phyloP scores from a whole-genome alignment of 30 jellyfish, hydroid and myxozoan species.

The Turritopsis dohrnii region DNA sequence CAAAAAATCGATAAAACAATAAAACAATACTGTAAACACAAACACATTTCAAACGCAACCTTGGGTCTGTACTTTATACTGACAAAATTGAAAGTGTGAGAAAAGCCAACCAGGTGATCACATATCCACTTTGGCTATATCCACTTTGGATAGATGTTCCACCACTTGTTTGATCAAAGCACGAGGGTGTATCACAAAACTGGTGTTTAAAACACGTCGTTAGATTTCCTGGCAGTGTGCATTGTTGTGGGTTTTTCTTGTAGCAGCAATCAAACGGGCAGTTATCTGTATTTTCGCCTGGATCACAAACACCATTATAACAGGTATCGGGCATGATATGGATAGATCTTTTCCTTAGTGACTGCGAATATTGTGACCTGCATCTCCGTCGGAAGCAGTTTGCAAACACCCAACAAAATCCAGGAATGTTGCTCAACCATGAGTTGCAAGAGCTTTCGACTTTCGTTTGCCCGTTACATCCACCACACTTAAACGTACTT shows the following conservation, averaged over 20 bases:
- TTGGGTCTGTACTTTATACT: too few species aligned
- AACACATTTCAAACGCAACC: too few species aligned
- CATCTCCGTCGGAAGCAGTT: not conserved
- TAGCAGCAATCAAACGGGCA: not conserved
- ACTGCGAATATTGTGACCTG: not conserved
- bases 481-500: not conserved
- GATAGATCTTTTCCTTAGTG: not conserved
- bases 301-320: not conserved
- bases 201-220: not conserved
- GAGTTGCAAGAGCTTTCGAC: not conserved
- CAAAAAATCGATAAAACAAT: too few species aligned
- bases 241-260: not conserved
- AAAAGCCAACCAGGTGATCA: not conserved
- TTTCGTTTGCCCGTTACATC: not conserved
- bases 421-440: not conserved
- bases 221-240: not conserved
- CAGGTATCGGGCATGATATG: not conserved
- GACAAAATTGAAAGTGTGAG: not conserved
- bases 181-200: not conserved
- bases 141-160: not conserved
- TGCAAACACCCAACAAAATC: not conserved
- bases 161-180: not conserved
- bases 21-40: too few species aligned
- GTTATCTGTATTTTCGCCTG: not conserved
- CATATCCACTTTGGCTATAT: too few species aligned